Percentiles rank a stretch among this genome's conserved stretches.
Evolutionary conservation across 2,797 vertebrate species (phyloP).

Genomic region (Sebastes vulpes): DNA sequence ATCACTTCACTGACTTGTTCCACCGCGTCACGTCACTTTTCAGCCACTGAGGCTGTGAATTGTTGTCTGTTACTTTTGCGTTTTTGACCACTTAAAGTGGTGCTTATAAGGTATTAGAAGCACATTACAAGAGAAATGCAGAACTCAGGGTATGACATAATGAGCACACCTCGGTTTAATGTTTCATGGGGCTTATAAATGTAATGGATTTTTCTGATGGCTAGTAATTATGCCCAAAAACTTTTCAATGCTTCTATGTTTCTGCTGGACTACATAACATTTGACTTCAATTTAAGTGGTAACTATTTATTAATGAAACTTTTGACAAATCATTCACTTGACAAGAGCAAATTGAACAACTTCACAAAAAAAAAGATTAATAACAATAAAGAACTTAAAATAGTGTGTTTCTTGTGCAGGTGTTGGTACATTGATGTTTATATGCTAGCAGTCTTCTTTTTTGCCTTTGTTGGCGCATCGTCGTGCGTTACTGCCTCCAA

Average conservation of each 20-base stretch:
- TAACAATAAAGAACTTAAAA: neutral
- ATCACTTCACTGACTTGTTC: constrained; percentile 60
- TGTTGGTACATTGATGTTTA: neutral
- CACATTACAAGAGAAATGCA: neutral
- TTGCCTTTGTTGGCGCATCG: neutral
- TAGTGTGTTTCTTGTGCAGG: too few relatives aligned
- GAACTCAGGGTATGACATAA: neutral
- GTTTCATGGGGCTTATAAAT: neutral
- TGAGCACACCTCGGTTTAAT: neutral
- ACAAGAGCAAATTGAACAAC: neutral
- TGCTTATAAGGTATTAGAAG: neutral
- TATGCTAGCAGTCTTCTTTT: neutral
- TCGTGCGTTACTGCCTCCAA: neutral
- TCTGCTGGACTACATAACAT: neutral
- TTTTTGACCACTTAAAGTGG: neutral
- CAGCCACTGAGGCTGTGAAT: constrained; percentile 17
- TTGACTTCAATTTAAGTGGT: neutral
- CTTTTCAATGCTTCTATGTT: neutral
- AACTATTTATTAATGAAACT: neutral
- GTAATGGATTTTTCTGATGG: neutral
- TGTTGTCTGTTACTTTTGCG: constrained; percentile 19
- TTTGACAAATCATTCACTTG: neutral
- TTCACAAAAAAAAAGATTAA: neutral
- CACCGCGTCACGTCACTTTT: constrained; percentile 42
- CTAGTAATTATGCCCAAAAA: neutral